Percentiles rank a stretch among this genome's conserved stretches.
Evolutionary conservation across 1,140 invertebrate genomes (phyloP).

Genomic region (Ditylenchus dipsaci): DNA sequence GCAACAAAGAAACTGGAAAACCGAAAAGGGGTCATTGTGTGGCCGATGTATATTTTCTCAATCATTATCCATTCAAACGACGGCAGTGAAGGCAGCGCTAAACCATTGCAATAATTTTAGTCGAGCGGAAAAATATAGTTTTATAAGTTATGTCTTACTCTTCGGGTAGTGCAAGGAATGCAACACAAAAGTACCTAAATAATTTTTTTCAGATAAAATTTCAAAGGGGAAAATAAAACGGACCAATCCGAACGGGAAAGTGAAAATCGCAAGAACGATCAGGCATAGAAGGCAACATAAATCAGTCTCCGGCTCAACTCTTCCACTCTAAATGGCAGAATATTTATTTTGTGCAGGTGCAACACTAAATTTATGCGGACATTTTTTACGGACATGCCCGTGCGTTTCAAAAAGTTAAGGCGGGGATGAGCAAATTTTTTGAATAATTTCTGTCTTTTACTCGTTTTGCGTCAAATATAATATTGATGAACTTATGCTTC

Average conservation of each 20-base stretch:
- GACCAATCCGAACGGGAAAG: constrained; percentile 52
- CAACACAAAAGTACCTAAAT: constrained; percentile 40
- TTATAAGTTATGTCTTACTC: background rate
- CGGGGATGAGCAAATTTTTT: too few species aligned
- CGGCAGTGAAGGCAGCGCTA: constrained; percentile 36
- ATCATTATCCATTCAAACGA: constrained; percentile 12
- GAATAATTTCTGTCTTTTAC: too few species aligned
- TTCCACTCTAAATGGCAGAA: constrained; percentile 23
- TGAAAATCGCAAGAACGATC: constrained; percentile 51
- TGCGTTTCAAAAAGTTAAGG: too few species aligned
- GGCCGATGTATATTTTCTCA: background rate
- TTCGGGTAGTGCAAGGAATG: constrained; percentile 42
- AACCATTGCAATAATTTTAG: too few species aligned
- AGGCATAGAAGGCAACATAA: constrained; percentile 49
- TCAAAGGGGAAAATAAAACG: too few species aligned
- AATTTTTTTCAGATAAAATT: too few species aligned
- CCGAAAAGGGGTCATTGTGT: too few species aligned
- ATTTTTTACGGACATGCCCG: too few species aligned
- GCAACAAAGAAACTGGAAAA: too few species aligned
- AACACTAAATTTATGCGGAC: background rate
- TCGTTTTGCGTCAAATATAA: too few species aligned
- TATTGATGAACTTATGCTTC: too few species aligned
- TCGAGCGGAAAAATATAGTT: too few species aligned
- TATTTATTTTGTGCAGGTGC: background rate
- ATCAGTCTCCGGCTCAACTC: constrained; percentile 46